phyloP scores from a whole-genome alignment of 2,888 invertebrate species.

The Macaria liturata region DNA sequence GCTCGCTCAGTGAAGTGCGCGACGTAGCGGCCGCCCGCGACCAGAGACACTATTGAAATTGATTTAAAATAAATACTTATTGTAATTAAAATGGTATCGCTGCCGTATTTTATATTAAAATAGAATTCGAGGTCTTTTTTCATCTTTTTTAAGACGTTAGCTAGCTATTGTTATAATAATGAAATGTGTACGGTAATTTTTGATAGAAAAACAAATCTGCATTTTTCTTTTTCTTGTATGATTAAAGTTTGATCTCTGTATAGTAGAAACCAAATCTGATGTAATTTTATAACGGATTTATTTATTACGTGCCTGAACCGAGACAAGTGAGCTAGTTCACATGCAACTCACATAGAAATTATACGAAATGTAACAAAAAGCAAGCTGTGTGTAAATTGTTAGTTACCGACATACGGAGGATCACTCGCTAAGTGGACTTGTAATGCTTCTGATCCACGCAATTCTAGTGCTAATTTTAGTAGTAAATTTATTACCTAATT shows the following conservation, averaged over 20 bases:
- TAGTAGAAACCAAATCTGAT: slow-evolving; percentile 71
- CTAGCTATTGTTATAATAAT: slow-evolving; percentile 79
- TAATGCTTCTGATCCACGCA: slow-evolving; percentile 49
- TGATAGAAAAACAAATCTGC: slow-evolving; percentile 77
- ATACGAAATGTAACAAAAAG: slow-evolving; percentile 28
- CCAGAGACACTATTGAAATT: slow-evolving; percentile 82
- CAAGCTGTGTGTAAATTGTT: slow-evolving; percentile 49
- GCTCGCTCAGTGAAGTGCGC: slow-evolving; percentile 64
- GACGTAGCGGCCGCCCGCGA: slow-evolving; percentile 34
- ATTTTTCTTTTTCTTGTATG: slow-evolving; percentile 61
- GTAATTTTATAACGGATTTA: slow-evolving; percentile 45
- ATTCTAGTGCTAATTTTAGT: slow-evolving; percentile 68
- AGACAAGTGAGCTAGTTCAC: slow-evolving; percentile 18
- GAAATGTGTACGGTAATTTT: slow-evolving; percentile 79
- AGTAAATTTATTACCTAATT: slow-evolving; percentile 59
- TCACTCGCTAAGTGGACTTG: slow-evolving; percentile 45
- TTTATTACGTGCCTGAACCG: slow-evolving; percentile 49
- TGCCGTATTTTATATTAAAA: slow-evolving; percentile 79
- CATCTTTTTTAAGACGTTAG: slow-evolving; percentile 82
- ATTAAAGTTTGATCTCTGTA: slow-evolving; percentile 73
- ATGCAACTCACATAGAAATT: slow-evolving; percentile 33
- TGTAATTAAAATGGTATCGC: slow-evolving; percentile 79
- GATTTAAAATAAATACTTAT: slow-evolving; percentile 80
- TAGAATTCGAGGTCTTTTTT: slow-evolving; percentile 79
- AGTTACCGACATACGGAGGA: slow-evolving; percentile 54